These are phyloP conservation scores for Drosophila tropicalis DNA, from an alignment of 1,140 invertebrate genomes.

Conservation along the genomic window DNA sequence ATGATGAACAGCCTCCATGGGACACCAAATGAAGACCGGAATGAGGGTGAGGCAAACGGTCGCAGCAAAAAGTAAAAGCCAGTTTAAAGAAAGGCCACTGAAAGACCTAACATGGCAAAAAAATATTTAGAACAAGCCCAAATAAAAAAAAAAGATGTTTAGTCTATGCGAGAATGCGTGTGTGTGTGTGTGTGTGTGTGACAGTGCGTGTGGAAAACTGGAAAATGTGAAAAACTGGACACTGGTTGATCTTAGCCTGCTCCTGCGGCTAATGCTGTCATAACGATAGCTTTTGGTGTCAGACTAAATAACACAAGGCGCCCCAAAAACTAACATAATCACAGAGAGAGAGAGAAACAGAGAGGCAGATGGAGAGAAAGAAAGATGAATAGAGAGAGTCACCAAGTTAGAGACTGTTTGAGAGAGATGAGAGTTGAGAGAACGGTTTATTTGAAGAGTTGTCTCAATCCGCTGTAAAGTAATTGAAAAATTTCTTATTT, in stretches of 20 bases:
- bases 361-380: not conserved
- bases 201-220: constrained; percentile 26
- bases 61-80: constrained; percentile 36
- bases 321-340: constrained; percentile 42
- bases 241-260: constrained; percentile 1
- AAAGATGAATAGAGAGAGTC: not conserved
- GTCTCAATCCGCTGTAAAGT: no score
- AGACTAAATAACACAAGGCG: constrained; percentile 21
- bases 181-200: not conserved
- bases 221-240: constrained; percentile 43
- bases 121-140: constrained; percentile 59
- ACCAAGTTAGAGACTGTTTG: no score
- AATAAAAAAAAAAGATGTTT: constrained; percentile 4
- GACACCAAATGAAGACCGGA: constrained; percentile 9
- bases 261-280: constrained; percentile 30
- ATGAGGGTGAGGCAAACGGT: not conserved
- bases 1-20: constrained; percentile 9
- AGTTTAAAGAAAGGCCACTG: constrained; percentile 33
- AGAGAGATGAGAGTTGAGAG: constrained; percentile 4
- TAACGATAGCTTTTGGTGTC: constrained; percentile 29
- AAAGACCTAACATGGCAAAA: constrained; percentile 38
- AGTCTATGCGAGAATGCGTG: not conserved
- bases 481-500: no score
- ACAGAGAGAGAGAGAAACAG: not conserved
- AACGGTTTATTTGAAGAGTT: constrained; percentile 41